Evolutionary conservation across 2,888 invertebrate species (phyloP).

Genomic region (Hololepta plana): DNA sequence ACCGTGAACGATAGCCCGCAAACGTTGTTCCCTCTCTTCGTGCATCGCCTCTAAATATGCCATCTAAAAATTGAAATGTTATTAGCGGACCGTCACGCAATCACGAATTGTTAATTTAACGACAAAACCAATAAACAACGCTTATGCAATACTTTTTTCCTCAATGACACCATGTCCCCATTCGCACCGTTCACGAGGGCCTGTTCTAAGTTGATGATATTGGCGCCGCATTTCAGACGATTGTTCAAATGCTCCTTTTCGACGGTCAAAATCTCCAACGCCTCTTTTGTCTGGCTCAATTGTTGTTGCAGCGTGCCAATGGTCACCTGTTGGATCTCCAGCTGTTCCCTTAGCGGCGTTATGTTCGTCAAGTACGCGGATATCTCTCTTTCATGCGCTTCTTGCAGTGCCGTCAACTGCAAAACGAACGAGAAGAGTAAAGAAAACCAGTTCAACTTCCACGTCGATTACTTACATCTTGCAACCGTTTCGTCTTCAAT

Average conservation of each 20-base stretch:
- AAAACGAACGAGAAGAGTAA: conserved; percentile 14
- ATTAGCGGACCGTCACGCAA: too few relatives aligned
- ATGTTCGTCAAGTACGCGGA: conserved; percentile 43
- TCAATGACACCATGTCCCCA: conserved; percentile 14
- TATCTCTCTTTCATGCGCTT: conserved; percentile 54
- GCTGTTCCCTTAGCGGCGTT: conserved; percentile 37
- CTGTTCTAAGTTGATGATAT: conserved; percentile 7
- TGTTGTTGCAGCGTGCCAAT: conserved; percentile 28
- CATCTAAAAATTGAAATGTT: conserved; percentile 17
- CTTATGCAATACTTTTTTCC: conserved; percentile 17
- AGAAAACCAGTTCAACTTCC: conserved; percentile 1
- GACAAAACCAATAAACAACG: conserved; percentile 1
- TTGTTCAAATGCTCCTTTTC: conserved; percentile 36
- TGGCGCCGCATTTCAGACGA: conserved; percentile 14
- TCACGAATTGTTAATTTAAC: too few relatives aligned
- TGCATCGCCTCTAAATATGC: conserved; percentile 27
- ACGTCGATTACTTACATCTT: conserved; percentile 46
- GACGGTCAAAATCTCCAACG: conserved; percentile 30
- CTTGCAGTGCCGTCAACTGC: conserved; percentile 56
- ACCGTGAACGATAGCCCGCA: conserved; percentile 28
- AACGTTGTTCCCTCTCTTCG: conserved; percentile 29
- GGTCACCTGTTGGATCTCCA: conserved; percentile 38
- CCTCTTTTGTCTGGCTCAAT: conserved; percentile 26
- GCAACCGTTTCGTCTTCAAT: conserved; percentile 58
- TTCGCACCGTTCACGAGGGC: conserved; percentile 8